phyloP scores from a whole-genome alignment of 2,797 vertebrate species.

The Eutrigla gurnardus region DNA sequence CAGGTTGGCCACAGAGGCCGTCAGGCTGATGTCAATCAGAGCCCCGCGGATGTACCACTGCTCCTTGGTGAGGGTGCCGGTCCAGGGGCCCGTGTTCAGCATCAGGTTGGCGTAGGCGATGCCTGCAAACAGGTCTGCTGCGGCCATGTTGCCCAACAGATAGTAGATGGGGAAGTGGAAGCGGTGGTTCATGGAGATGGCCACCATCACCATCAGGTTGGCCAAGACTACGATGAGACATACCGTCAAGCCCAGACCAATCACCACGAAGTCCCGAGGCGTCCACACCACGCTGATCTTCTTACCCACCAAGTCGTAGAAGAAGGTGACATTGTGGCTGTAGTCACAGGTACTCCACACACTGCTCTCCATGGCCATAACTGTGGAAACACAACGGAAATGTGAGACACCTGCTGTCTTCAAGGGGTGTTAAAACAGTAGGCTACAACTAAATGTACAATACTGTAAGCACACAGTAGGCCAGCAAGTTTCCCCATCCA shows the following conservation, averaged over 20 bases:
- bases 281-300: constrained; percentile 83
- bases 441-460: background rate
- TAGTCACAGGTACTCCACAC: constrained; percentile 76
- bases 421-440: background rate
- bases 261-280: constrained; percentile 85
- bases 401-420: background rate
- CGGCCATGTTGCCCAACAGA: constrained; percentile 93
- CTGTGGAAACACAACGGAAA: constrained; percentile 39
- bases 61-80: constrained; percentile 81
- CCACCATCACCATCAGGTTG: constrained; percentile 91
- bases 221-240: constrained; percentile 90
- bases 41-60: constrained; percentile 93
- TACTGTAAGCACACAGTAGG: background rate
- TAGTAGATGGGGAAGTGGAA: constrained; percentile 97
- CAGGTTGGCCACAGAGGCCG: constrained; percentile 92
- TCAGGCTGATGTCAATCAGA: constrained; percentile 93
- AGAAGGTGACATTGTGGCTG: constrained; percentile 87
- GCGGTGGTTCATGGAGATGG: constrained; percentile 89
- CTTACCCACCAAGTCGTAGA: constrained; percentile 90
- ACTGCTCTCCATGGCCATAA: constrained; percentile 45
- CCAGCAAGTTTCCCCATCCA: background rate
- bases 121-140: constrained; percentile 92
- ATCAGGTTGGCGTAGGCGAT: constrained; percentile 92
- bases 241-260: constrained; percentile 88
- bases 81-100: constrained; percentile 93